These are phyloP conservation scores for Microchrysa polita DNA, from an alignment of 2,888 invertebrate species.

Conservation along the genomic window DNA sequence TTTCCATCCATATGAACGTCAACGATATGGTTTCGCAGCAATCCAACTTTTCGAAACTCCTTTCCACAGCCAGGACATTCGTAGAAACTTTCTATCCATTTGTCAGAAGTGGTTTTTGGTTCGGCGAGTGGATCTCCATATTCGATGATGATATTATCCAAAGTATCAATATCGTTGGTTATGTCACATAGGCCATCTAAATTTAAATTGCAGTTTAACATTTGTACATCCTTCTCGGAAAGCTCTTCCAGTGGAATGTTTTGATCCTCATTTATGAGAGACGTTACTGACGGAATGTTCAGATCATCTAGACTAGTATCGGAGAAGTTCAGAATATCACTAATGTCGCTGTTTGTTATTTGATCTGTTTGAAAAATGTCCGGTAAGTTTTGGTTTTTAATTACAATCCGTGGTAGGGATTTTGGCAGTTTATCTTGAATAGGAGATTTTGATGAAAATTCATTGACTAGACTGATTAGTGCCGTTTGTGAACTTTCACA, in stretches of 20 bases:
- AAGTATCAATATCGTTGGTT: conserved; percentile 5
- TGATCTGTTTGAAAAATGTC: neutral
- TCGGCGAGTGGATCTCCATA: conserved; percentile 25
- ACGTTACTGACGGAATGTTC: neutral
- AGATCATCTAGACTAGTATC: conserved; percentile 5
- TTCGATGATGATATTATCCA: conserved; percentile 26
- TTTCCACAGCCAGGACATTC: conserved; percentile 28
- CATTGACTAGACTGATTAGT: neutral
- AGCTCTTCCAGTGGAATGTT: conserved; percentile 6
- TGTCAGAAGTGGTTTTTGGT: neutral
- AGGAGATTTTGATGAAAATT: neutral
- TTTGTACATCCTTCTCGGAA: neutral
- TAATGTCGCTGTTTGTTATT: neutral
- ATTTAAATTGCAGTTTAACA: conserved; percentile 12
- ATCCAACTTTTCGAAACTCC: conserved; percentile 10
- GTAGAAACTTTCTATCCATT: conserved; percentile 12
- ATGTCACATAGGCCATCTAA: conserved; percentile 11
- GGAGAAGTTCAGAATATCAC: conserved; percentile 1
- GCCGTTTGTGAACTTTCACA: conserved; percentile 17
- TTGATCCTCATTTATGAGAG: conserved; percentile 1
- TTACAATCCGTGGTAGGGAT: neutral
- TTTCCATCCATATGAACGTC: conserved; percentile 30
- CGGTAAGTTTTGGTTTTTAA: neutral
- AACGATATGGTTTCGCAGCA: conserved; percentile 24
- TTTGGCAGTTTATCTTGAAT: neutral